These are phyloP conservation scores for Varecia variegata DNA, from an alignment of 2,797 vertebrate genomes.

Conservation along the genomic window DNA sequence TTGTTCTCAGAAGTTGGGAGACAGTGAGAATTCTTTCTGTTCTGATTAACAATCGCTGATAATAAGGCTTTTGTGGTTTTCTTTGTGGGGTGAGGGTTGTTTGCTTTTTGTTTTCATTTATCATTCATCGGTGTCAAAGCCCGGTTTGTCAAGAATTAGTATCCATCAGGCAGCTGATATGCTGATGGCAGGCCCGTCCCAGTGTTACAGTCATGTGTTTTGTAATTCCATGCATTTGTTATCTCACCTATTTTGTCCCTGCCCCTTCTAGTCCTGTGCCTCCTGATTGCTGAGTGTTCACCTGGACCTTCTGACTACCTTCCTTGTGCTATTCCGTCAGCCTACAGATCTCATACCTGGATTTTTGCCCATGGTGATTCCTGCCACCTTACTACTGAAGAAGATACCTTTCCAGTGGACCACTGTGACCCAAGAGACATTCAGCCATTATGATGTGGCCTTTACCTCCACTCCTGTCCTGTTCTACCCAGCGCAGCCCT, in stretches of 20 bases:
- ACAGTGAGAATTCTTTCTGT: not conserved
- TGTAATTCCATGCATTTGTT: slow-evolving; percentile 57
- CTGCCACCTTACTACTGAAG: slow-evolving; percentile 71
- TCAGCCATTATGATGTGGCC: slow-evolving; percentile 64
- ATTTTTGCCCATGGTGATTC: slow-evolving; percentile 62
- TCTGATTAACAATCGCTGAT: not conserved
- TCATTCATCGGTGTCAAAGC: not conserved
- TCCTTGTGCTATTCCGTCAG: slow-evolving; percentile 58
- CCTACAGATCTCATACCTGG: slow-evolving; percentile 67
- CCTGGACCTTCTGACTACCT: slow-evolving; percentile 66
- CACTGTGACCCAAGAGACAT: slow-evolving; percentile 67
- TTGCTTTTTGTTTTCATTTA: not conserved
- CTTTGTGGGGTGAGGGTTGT: not conserved
- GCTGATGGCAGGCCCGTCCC: not conserved
- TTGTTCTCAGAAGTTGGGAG: slow-evolving; percentile 26
- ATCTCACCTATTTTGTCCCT: slow-evolving; percentile 64
- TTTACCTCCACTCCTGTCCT: slow-evolving; percentile 61
- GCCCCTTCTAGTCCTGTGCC: slow-evolving; percentile 65
- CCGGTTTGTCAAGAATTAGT: slow-evolving; percentile 17
- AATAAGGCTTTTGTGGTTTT: not conserved
- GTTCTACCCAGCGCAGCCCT: slow-evolving; percentile 29
- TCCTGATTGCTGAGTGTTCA: slow-evolving; percentile 68
- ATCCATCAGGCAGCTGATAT: not conserved
- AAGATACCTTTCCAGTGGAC: slow-evolving; percentile 71
- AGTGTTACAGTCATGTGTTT: slow-evolving; percentile 27